Percentiles rank a stretch among this genome's conserved stretches.
Evolutionary conservation across 2,888 invertebrate genomes (phyloP).

Genomic region (Agapostemon virescens): DNA sequence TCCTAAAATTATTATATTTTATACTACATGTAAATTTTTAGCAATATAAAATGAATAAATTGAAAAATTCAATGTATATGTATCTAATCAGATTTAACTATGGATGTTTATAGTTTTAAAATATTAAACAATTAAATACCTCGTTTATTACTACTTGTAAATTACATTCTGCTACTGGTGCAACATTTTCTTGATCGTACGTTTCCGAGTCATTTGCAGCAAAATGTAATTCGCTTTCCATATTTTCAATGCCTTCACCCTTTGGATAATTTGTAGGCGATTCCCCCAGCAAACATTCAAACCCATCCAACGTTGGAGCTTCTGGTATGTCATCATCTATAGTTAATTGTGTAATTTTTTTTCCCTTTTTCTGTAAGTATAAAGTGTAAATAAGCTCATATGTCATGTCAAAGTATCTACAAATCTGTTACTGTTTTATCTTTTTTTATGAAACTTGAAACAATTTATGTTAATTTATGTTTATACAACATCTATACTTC

Average conservation of each 20-base stretch:
- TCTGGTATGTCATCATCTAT: conserved; percentile 76
- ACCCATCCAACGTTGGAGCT: conserved; percentile 78
- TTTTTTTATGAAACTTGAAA: not conserved
- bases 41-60: not conserved
- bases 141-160: conserved; percentile 22
- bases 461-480: not conserved
- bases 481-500: not conserved
- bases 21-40: not conserved
- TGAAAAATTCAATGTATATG: not conserved
- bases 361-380: conserved; percentile 71
- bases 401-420: not conserved
- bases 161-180: conserved; percentile 26
- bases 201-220: conserved; percentile 78
- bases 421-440: not conserved
- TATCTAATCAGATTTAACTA: not conserved
- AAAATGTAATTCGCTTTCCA: conserved; percentile 79
- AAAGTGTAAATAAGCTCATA: not conserved
- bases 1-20: conserved; percentile 33
- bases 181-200: conserved; percentile 68
- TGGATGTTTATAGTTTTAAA: not conserved
- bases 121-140: conserved; percentile 11
- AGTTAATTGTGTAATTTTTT: conserved; percentile 67
- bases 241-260: conserved; percentile 78
- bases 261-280: conserved; percentile 78
- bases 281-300: conserved; percentile 78